phyloP scores from a whole-genome alignment of 92 coral and sea anemone species.

The Heteractis magnifica region DNA sequence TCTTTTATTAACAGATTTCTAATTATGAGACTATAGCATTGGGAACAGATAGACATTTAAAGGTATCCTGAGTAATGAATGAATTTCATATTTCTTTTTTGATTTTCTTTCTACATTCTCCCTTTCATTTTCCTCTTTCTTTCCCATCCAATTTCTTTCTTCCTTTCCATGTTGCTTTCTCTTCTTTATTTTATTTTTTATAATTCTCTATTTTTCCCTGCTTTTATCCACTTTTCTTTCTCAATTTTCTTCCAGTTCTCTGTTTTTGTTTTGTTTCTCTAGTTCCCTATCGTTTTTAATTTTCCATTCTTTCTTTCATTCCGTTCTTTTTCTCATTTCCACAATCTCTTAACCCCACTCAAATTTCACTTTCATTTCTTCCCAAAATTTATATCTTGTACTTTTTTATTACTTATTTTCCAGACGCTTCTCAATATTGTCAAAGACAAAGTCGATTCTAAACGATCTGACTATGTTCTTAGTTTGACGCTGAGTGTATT shows the following conservation, averaged over 20 bases:
- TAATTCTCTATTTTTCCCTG: neutral
- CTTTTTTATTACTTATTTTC: neutral
- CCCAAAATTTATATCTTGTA: neutral
- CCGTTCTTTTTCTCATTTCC: neutral
- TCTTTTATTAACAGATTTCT: constrained; percentile 48
- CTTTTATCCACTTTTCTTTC: neutral
- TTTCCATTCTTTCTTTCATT: neutral
- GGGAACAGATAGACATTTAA: constrained; percentile 65
- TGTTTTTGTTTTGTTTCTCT: neutral
- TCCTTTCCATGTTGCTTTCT: neutral
- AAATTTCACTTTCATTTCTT: neutral
- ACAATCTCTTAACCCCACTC: too few relatives aligned
- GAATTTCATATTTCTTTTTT: neutral
- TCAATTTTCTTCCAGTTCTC: neutral
- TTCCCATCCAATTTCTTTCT: neutral
- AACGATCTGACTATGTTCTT: constrained; percentile 45
- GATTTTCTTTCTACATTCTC: neutral
- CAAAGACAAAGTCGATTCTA: constrained; percentile 33
- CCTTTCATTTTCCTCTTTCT: neutral
- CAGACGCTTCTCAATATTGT: constrained; percentile 48
- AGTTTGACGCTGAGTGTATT: constrained; percentile 56
- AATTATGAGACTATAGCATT: constrained; percentile 63
- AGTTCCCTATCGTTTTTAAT: neutral
- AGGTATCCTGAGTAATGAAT: constrained; percentile 25
- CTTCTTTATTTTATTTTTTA: neutral